Percentiles rank a stretch among this genome's conserved stretches.
These are phyloP conservation scores for Empis stercorea DNA, from an alignment of 2,888 invertebrate genomes.

Conservation along the genomic window DNA sequence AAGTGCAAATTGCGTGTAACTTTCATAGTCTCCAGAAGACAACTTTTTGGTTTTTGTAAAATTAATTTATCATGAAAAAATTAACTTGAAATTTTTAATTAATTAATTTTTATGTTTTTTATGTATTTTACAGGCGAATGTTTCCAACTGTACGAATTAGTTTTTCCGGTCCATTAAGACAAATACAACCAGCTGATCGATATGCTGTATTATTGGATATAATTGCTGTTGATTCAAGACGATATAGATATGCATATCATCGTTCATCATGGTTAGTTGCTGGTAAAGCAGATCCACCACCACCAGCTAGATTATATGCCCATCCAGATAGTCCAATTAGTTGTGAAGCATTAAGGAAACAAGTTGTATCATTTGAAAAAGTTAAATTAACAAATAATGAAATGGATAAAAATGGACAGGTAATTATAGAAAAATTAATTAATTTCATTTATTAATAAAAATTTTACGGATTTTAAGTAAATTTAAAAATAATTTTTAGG, in stretches of 20 bases:
- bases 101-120: background rate
- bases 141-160: slow-evolving; percentile 94
- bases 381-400: slow-evolving; percentile 97
- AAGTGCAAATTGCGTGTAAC: too few relatives aligned
- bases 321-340: slow-evolving; percentile 96
- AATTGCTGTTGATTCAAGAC: slow-evolving; percentile 90
- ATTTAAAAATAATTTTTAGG: too few relatives aligned
- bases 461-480: too few relatives aligned
- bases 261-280: slow-evolving; percentile 96
- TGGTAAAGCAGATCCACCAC: slow-evolving; percentile 95
- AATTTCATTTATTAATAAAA: too few relatives aligned
- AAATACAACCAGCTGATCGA: slow-evolving; percentile 61
- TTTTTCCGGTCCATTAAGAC: slow-evolving; percentile 55
- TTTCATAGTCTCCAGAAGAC: too few relatives aligned
- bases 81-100: too few relatives aligned
- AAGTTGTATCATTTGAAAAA: slow-evolving; percentile 96
- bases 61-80: too few relatives aligned
- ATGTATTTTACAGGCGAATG: slow-evolving; percentile 75
- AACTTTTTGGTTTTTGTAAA: too few relatives aligned
- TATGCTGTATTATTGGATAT: slow-evolving; percentile 94
- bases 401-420: slow-evolving; percentile 92
- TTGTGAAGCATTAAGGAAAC: slow-evolving; percentile 88
- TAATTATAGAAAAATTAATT: slow-evolving; percentile 31
- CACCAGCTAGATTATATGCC: slow-evolving; percentile 82
- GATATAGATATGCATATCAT: slow-evolving; percentile 96